A percentile compares a stretch with the other conserved stretches of the same genome.
Evolutionary conservation across 2,113 vertebrate species (phyloP).

Genomic region (Protomyctophum bolini): DNA sequence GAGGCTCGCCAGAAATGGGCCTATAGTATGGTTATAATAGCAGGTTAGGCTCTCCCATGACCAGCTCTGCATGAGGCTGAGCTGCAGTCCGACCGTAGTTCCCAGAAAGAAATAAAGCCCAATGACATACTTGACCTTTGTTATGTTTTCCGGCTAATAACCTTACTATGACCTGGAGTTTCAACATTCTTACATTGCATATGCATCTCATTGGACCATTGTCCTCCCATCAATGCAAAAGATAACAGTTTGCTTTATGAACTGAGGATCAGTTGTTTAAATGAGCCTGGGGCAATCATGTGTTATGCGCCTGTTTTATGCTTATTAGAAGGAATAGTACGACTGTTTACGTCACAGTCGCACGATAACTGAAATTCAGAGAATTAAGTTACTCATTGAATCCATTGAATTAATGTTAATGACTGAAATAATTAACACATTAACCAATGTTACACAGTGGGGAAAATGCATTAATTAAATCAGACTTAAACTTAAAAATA

Average conservation of each 20-base stretch:
- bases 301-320: not conserved
- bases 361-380: no score
- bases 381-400: not conserved
- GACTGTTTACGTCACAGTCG: no score
- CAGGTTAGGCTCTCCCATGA: no score
- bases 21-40: no score
- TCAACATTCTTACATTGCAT: not conserved
- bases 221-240: constrained; percentile 2
- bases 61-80: no score
- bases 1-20: no score
- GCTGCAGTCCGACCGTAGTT: no score
- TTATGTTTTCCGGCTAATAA: not conserved
- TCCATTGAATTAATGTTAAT: not conserved
- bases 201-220: not conserved
- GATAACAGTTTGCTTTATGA: not conserved
- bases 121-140: not conserved
- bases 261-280: not conserved
- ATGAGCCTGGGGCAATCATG: not conserved
- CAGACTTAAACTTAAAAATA: no score
- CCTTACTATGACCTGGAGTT: not conserved
- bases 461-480: no score
- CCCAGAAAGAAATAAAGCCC: not conserved
- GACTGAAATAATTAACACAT: no score
- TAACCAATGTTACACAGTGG: not conserved
- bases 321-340: no score